Conservation (phyloP, 2,888 invertebrate species). For the Mesoligia furuncula region DNA sequence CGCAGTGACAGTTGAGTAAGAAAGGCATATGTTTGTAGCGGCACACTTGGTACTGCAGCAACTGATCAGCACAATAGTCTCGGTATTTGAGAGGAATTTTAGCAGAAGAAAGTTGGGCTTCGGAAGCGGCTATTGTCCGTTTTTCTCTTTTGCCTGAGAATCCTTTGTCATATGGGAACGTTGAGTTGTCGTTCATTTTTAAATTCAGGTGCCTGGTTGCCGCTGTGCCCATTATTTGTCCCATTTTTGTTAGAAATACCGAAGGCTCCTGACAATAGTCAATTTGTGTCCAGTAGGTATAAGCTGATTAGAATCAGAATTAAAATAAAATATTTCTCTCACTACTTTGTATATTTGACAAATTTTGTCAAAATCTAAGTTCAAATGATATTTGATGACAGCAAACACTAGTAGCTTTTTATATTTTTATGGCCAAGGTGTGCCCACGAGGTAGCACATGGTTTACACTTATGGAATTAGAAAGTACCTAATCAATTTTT, state of each 20-base stretch:
- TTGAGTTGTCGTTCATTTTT: constrained; percentile 86
- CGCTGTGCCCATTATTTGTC: constrained; percentile 76
- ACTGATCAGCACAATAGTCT: constrained; percentile 95
- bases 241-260: constrained; percentile 70
- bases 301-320: constrained; percentile 1
- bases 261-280: constrained; percentile 1
- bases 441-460: neutral
- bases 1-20: constrained; percentile 92
- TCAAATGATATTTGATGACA: constrained; percentile 3
- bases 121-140: constrained; percentile 93
- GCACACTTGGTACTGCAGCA: constrained; percentile 93
- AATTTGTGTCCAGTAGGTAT: constrained; percentile 5
- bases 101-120: constrained; percentile 93
- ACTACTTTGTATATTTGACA: neutral
- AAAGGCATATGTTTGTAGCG: constrained; percentile 93
- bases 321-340: neutral
- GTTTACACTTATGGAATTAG: neutral
- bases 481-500: neutral
- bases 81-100: constrained; percentile 92
- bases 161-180: constrained; percentile 93
- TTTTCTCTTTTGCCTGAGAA: constrained; percentile 92
- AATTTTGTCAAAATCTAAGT: neutral
- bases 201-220: constrained; percentile 70
- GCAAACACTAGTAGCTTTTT: constrained; percentile 10
- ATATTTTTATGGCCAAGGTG: neutral